Percentiles rank a stretch among this genome's conserved stretches.
Conservation (phyloP, 2,113 vertebrate species). For the Rhinolophus ferrumequinum region DNA sequence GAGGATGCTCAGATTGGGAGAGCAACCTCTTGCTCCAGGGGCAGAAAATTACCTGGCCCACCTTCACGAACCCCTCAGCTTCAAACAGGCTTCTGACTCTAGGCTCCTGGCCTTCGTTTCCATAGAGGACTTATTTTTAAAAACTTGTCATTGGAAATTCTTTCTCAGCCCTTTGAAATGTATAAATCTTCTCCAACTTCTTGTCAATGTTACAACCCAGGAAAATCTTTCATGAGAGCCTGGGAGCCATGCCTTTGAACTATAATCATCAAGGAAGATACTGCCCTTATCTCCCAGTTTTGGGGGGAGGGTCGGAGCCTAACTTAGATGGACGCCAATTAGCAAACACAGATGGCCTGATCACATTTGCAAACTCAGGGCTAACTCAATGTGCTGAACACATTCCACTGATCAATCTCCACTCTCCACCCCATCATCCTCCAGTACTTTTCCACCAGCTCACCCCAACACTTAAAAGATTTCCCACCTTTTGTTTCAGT, state of each 20-base stretch:
- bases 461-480: neutral
- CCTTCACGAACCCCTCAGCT: neutral
- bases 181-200: neutral
- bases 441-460: neutral
- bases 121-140: neutral
- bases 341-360: neutral
- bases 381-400: too few relatives aligned
- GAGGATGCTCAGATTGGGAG: rapidly evolving
- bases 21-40: neutral
- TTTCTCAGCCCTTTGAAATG: neutral
- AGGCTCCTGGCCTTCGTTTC: neutral
- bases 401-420: rapidly evolving
- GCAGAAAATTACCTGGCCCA: rapidly evolving
- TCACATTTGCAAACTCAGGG: neutral
- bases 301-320: too few relatives aligned
- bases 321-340: neutral
- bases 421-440: rapidly evolving
- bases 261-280: neutral
- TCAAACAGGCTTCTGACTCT: neutral
- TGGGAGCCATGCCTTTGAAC: neutral
- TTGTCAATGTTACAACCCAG: neutral
- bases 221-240: neutral
- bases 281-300: too few relatives aligned
- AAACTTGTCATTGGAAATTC: neutral
- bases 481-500: too few relatives aligned